A percentile compares a stretch with the other conserved stretches of the same genome.
These are phyloP conservation scores for Cephonodes hylas DNA, from an alignment of 2,888 invertebrate genomes.

Conservation along the genomic window DNA sequence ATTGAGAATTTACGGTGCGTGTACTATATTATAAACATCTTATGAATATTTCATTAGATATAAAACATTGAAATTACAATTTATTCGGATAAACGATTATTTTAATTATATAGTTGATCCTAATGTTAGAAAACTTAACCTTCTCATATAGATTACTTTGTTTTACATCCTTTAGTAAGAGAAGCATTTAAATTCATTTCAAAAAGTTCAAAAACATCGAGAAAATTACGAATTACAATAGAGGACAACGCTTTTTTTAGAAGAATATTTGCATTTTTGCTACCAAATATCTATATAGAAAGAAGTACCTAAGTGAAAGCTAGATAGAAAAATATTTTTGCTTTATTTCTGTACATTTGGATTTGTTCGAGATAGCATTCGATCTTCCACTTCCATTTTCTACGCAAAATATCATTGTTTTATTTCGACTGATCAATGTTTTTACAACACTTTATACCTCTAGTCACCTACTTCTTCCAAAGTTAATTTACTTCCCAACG, in stretches of 20 bases:
- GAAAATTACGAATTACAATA: conserved; percentile 38
- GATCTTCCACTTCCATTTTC: not conserved
- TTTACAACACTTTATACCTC: not conserved
- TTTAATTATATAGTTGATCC: not conserved
- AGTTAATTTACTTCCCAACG: not conserved
- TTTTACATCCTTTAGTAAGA: conserved; percentile 5
- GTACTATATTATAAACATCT: conserved; percentile 33
- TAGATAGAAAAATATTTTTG: conserved; percentile 1
- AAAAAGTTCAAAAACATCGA: conserved; percentile 38
- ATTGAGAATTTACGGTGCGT: not conserved
- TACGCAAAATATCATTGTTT: not conserved
- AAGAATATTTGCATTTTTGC: conserved; percentile 22
- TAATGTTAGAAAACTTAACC: not conserved
- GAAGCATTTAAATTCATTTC: conserved; percentile 21
- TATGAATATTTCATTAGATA: conserved; percentile 41
- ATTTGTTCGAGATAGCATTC: not conserved
- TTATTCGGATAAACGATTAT: not conserved
- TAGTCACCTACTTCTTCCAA: not conserved
- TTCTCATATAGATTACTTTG: not conserved
- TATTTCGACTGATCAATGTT: not conserved
- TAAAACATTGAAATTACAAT: conserved; percentile 21
- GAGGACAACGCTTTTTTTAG: conserved; percentile 25
- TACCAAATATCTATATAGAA: conserved; percentile 12
- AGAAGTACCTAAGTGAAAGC: not conserved
- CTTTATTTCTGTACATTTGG: not conserved